These are phyloP conservation scores for Drosophila borealis DNA, from an alignment of 2,888 invertebrate species.

Conservation along the genomic window DNA sequence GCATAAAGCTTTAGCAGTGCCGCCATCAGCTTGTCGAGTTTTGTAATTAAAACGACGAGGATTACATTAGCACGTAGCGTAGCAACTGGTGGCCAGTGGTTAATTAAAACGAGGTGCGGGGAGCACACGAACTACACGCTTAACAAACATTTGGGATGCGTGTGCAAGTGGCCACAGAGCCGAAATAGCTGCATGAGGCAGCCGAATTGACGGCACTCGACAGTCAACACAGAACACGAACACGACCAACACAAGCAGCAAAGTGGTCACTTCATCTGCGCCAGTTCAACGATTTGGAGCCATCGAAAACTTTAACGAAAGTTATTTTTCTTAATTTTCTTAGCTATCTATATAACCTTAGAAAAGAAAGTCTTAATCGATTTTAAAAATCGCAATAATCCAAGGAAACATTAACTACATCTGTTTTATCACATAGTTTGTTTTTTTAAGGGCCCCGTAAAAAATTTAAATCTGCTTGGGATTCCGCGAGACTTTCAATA, in stretches of 20 bases:
- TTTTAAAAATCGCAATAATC: too few species aligned
- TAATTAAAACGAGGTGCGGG: constrained; percentile 64
- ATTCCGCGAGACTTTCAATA: too few species aligned
- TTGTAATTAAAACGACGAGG: constrained; percentile 73
- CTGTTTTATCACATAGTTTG: too few species aligned
- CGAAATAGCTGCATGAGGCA: constrained; percentile 51
- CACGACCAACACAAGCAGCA: constrained; percentile 20
- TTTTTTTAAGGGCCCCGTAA: too few species aligned
- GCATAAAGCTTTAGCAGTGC: constrained; percentile 39
- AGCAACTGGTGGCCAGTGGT: constrained; percentile 74
- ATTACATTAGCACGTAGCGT: constrained; percentile 72
- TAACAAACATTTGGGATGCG: constrained; percentile 58
- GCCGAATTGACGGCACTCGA: constrained; percentile 52
- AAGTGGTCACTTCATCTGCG: constrained; percentile 4
- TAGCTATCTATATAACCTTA: too few species aligned
- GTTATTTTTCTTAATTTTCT: not conserved
- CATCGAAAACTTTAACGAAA: not conserved
- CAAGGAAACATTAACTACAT: too few species aligned
- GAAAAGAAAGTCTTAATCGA: too few species aligned
- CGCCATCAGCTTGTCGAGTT: constrained; percentile 60
- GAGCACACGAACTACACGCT: constrained; percentile 26
- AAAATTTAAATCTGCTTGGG: too few species aligned
- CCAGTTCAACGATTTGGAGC: not conserved
- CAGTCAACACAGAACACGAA: constrained; percentile 35
- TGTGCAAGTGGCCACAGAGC: constrained; percentile 33